These are phyloP conservation scores for Drosophila flavopinicola DNA, from an alignment of 2,888 invertebrate genomes.

Conservation along the genomic window DNA sequence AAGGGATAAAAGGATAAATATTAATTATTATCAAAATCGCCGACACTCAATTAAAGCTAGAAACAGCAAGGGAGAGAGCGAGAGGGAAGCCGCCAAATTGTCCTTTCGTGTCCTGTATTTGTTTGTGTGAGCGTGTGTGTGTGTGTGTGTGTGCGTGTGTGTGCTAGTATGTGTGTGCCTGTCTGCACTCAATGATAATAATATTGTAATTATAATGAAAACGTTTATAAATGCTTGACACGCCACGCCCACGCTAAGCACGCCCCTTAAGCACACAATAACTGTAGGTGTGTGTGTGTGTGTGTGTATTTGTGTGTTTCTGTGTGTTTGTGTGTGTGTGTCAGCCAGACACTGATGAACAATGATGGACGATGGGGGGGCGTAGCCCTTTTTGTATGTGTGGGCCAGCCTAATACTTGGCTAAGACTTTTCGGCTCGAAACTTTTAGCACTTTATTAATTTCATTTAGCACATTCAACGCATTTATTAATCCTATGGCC, in stretches of 20 bases:
- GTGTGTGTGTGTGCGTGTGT: conserved; percentile 6
- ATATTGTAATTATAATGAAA: conserved; percentile 72
- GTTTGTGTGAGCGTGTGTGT: background rate
- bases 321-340: conserved; percentile 9
- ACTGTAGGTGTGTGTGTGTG: conserved; percentile 1
- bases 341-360: conserved; percentile 25
- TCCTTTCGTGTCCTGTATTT: background rate
- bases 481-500: conserved; percentile 40
- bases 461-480: conserved; percentile 67
- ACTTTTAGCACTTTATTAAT: conserved; percentile 71
- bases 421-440: conserved; percentile 46
- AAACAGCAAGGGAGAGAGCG: background rate
- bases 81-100: background rate
- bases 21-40: conserved; percentile 66
- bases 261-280: conserved; percentile 13
- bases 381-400: conserved; percentile 11
- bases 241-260: conserved; percentile 13
- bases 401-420: conserved; percentile 28
- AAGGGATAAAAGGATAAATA: conserved; percentile 42
- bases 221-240: conserved; percentile 56
- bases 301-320: conserved; percentile 1
- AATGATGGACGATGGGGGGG: conserved; percentile 43
- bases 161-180: conserved; percentile 16
- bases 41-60: conserved; percentile 50
- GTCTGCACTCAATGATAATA: conserved; percentile 52